A percentile compares a stretch with the other conserved stretches of the same genome.
Conservation (phyloP, 2,797 vertebrate genomes). For the Danio jaintianensis region DNA sequence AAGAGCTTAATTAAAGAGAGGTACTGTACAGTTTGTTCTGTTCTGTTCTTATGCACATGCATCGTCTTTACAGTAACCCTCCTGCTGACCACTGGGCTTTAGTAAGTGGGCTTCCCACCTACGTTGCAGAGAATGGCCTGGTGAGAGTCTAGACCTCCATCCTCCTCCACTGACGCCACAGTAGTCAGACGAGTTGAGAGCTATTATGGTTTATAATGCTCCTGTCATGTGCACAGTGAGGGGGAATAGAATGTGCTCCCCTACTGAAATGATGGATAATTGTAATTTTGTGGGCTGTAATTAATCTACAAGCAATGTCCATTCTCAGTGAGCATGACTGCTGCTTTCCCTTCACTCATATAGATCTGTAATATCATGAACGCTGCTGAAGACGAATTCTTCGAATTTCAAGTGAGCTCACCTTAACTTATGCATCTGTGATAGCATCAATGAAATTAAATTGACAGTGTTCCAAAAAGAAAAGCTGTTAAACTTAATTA, state of each 20-base stretch:
- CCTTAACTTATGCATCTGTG: neutral
- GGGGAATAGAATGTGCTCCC: constrained; percentile 66
- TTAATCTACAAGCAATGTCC: constrained; percentile 65
- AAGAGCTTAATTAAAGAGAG: neutral
- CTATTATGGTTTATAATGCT: constrained; percentile 67
- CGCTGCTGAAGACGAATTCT: constrained; percentile 82
- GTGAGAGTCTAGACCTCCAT: constrained; percentile 73
- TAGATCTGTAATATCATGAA: constrained; percentile 95
- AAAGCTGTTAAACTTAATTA: neutral
- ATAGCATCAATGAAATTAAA: neutral
- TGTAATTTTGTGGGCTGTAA: constrained; percentile 66
- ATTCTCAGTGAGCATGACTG: constrained; percentile 52
- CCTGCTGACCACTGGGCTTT: constrained; percentile 88
- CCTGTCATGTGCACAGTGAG: constrained; percentile 65
- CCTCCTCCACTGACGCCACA: constrained; percentile 23
- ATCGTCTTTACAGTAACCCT: constrained; percentile 76
- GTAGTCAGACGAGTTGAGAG: constrained; percentile 59
- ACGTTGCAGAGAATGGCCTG: constrained; percentile 89
- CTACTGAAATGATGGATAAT: constrained; percentile 66
- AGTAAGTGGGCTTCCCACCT: constrained; percentile 85
- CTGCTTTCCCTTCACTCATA: constrained; percentile 50
- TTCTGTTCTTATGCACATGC: neutral
- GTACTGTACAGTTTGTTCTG: constrained; percentile 21
- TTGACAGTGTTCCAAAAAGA: neutral
- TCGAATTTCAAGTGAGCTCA: constrained; percentile 84